A percentile compares a stretch with the other conserved stretches of the same genome.
These are phyloP conservation scores for Cotesia vestalis DNA, from an alignment of 1,140 invertebrate species.

Conservation along the genomic window DNA sequence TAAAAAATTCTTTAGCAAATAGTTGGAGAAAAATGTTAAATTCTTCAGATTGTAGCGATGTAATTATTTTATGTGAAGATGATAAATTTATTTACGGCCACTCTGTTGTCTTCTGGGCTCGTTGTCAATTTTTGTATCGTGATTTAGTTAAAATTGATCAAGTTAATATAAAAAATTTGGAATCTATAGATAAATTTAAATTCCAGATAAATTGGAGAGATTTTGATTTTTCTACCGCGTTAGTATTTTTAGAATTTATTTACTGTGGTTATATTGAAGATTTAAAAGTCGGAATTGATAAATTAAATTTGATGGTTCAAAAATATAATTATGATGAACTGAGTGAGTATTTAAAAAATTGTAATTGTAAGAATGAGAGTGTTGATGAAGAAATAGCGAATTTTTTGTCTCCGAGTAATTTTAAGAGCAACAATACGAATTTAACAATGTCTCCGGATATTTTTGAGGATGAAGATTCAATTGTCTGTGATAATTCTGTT, in stretches of 20 bases:
- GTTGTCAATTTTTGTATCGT: background rate
- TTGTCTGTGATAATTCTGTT: background rate
- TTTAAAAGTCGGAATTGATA: background rate
- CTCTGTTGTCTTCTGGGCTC: slow-evolving; percentile 16
- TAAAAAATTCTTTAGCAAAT: background rate
- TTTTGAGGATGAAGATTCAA: slow-evolving; percentile 16
- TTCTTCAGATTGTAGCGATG: slow-evolving; percentile 12
- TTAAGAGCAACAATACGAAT: no score
- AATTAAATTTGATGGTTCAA: slow-evolving; percentile 1
- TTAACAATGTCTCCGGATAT: background rate
- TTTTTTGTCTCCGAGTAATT: no score
- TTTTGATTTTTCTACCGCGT: slow-evolving; percentile 4
- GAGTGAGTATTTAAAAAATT: slow-evolving; percentile 44
- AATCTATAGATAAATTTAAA: background rate
- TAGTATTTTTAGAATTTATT: slow-evolving; percentile 30
- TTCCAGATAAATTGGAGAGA: slow-evolving; percentile 19
- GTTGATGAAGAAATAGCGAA: no score
- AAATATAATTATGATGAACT: slow-evolving; percentile 49
- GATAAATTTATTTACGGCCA: slow-evolving; percentile 26
- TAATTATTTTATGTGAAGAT: slow-evolving; percentile 21
- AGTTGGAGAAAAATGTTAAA: slow-evolving; percentile 33
- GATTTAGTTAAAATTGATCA: slow-evolving; percentile 11
- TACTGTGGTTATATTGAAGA: slow-evolving; percentile 19
- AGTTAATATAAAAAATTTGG: background rate
- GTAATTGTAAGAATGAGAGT: no score